Conservation (phyloP, 2,797 vertebrate species). For the Manis javanica region DNA sequence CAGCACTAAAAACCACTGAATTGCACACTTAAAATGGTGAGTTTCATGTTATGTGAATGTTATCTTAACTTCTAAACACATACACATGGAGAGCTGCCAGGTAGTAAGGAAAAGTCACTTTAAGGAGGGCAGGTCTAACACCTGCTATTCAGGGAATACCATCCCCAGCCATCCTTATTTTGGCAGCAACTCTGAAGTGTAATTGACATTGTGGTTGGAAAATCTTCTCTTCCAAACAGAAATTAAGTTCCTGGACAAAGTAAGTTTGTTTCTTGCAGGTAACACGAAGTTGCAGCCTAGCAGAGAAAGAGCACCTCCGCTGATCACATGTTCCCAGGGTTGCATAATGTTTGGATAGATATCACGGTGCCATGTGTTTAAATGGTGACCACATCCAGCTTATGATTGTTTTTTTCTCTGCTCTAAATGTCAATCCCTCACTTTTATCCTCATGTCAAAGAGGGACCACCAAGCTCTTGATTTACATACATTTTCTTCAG, state of each 20-base stretch:
- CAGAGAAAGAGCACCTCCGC: background rate
- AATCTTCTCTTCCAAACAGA: background rate
- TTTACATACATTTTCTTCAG: background rate
- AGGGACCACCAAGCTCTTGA: background rate
- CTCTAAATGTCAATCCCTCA: background rate
- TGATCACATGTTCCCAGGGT: rapidly evolving
- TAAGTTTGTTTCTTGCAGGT: background rate
- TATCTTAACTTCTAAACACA: background rate
- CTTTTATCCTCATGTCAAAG: background rate
- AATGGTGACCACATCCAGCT: too few relatives aligned
- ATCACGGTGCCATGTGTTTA: rapidly evolving
- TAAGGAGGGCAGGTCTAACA: background rate
- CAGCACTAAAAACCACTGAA: background rate
- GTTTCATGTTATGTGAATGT: background rate
- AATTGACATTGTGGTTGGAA: background rate
- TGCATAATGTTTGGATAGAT: too few relatives aligned
- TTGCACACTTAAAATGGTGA: background rate
- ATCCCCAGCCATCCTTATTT: background rate
- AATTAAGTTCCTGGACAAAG: background rate
- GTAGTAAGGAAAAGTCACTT: background rate
- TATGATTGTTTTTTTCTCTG: background rate
- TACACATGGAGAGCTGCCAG: background rate
- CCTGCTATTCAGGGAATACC: background rate
- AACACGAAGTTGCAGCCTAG: background rate
- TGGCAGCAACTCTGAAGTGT: background rate